These are phyloP conservation scores for Pachyramphus minor DNA, from an alignment of 2,113 vertebrate species.

Conservation along the genomic window DNA sequence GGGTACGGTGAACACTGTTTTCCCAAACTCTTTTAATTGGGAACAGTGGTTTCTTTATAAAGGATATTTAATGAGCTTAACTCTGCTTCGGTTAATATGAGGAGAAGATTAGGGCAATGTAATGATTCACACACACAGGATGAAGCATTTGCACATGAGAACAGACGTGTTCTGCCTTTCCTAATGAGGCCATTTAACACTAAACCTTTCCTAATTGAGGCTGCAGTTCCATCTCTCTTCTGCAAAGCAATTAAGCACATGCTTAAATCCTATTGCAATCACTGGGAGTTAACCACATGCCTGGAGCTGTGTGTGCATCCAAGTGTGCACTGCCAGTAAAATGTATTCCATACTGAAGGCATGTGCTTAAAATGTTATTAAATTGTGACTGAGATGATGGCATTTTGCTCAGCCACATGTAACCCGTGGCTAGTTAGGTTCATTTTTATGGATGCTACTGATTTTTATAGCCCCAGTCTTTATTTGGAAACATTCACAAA, in stretches of 20 bases:
- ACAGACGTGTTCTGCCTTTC: slow-evolving; percentile 57
- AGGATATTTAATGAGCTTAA: slow-evolving; percentile 65
- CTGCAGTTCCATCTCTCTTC: slow-evolving; percentile 40
- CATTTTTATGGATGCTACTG: slow-evolving; percentile 9
- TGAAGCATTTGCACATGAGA: slow-evolving; percentile 62
- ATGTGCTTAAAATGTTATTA: slow-evolving; percentile 31
- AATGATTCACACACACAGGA: slow-evolving; percentile 59
- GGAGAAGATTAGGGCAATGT: slow-evolving; percentile 59
- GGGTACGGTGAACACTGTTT: slow-evolving; percentile 17
- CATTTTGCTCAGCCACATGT: neutral
- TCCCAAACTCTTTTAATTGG: slow-evolving; percentile 61
- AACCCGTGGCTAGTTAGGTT: neutral
- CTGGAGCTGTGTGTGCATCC: slow-evolving; percentile 55
- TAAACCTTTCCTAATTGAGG: slow-evolving; percentile 63
- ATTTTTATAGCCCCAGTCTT: neutral
- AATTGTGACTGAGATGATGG: slow-evolving; percentile 29
- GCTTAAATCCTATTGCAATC: slow-evolving; percentile 55
- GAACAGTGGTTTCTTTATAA: slow-evolving; percentile 59
- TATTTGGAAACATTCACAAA: neutral
- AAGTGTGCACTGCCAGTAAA: slow-evolving; percentile 34
- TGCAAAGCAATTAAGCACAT: slow-evolving; percentile 63
- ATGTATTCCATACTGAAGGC: neutral
- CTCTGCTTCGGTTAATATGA: slow-evolving; percentile 61
- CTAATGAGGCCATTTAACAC: slow-evolving; percentile 67
- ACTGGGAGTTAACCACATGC: slow-evolving; percentile 38